phyloP scores from a whole-genome alignment of 1,140 invertebrate species.

The Drosophila albomicans region DNA sequence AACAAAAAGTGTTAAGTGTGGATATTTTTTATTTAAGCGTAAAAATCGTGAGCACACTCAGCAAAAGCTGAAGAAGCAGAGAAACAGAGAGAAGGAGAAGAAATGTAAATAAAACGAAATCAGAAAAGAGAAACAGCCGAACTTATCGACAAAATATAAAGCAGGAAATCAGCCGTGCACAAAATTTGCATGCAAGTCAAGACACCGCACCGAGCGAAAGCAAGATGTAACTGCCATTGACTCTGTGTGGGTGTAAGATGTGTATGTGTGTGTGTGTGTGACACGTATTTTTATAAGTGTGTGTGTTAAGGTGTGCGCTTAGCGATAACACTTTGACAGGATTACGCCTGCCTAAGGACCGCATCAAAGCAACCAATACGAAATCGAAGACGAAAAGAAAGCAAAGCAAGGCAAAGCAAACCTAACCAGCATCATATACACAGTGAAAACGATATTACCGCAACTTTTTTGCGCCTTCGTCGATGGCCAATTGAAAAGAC shows the following conservation, averaged over 20 bases:
- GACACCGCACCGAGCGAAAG: conserved; percentile 52
- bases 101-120: conserved; percentile 11
- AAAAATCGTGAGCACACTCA: conserved; percentile 68
- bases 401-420: conserved; percentile 7
- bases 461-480: conserved; percentile 68
- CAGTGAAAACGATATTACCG: conserved; percentile 74
- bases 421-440: conserved; percentile 28
- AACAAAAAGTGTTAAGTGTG: conserved; percentile 79
- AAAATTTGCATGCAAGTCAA: conserved; percentile 81
- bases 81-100: background rate
- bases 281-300: background rate
- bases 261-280: conserved; percentile 6
- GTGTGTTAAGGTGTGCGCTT: conserved; percentile 48
- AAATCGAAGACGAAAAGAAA: no score
- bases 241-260: conserved; percentile 9
- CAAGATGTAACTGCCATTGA: conserved; percentile 43
- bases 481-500: conserved; percentile 83
- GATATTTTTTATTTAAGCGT: conserved; percentile 81
- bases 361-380: conserved; percentile 63
- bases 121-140: conserved; percentile 55
- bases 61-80: conserved; percentile 35
- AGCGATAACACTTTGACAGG: conserved; percentile 82
- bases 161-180: conserved; percentile 66
- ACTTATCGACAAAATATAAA: conserved; percentile 69
- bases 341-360: conserved; percentile 81